phyloP scores from a whole-genome alignment of 2,797 vertebrate species.

The Ctenosaura bakeri region DNA sequence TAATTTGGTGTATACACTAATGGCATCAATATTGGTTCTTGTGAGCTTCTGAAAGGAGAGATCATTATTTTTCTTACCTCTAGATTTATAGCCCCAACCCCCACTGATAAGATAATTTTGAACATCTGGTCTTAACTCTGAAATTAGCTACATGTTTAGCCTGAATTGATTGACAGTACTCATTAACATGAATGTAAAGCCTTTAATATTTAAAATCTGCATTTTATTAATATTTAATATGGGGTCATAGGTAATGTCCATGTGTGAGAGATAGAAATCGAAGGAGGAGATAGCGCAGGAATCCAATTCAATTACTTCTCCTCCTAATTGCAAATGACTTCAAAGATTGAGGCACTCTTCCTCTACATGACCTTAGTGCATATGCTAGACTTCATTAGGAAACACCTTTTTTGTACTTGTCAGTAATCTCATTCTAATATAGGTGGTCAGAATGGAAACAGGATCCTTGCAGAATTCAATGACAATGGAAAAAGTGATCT shows the following conservation, averaged over 20 bases:
- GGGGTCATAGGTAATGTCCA: conserved; percentile 80
- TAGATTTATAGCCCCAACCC: conserved; percentile 25
- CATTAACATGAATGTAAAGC: conserved; percentile 79
- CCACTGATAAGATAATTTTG: conserved; percentile 70
- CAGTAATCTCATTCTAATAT: conserved; percentile 59
- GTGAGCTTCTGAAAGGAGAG: background rate
- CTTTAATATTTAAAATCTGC: conserved; percentile 80
- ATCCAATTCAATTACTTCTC: conserved; percentile 75
- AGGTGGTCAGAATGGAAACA: conserved; percentile 28
- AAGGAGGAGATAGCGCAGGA: conserved; percentile 73
- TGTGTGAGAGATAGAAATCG: conserved; percentile 72
- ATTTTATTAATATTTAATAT: conserved; percentile 79
- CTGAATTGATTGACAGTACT: conserved; percentile 77
- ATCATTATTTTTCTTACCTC: conserved; percentile 54
- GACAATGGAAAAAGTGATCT: conserved; percentile 25
- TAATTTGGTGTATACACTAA: conserved; percentile 13
- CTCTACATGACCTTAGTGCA: conserved; percentile 75
- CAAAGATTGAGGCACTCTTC: conserved; percentile 75
- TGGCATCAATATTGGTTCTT: background rate
- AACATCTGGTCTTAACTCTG: conserved; percentile 75
- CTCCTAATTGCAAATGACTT: conserved; percentile 79
- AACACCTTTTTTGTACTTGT: conserved; percentile 71
- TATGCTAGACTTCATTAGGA: conserved; percentile 76
- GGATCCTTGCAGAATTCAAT: conserved; percentile 24
- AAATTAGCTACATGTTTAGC: conserved; percentile 78